Evolutionary conservation across 2,113 vertebrate genomes (phyloP).

Genomic region (Saguinus imperator): DNA sequence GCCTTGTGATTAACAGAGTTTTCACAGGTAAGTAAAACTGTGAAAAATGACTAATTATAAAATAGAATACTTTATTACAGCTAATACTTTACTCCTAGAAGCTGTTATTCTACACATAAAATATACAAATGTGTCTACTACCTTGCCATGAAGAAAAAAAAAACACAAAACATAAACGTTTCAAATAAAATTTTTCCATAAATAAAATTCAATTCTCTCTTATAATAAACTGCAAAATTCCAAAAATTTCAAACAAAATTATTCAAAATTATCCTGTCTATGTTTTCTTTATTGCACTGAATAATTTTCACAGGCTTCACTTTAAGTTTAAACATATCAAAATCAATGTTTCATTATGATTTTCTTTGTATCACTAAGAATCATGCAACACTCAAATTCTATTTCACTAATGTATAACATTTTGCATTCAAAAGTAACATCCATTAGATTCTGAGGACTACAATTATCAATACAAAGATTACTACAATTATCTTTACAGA

Average conservation of each 20-base stretch:
- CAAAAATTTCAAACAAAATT: neutral
- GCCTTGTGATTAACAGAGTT: neutral
- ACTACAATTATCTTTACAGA: neutral
- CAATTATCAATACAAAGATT: constrained; percentile 7
- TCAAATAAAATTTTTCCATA: neutral
- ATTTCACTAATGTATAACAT: neutral
- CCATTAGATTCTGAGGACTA: neutral
- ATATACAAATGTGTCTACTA: neutral
- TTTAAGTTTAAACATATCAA: neutral
- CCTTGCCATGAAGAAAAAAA: neutral
- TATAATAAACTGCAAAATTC: neutral
- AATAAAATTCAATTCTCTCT: neutral
- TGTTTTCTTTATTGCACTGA: neutral
- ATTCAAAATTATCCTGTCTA: neutral
- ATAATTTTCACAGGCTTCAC: neutral
- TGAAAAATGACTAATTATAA: neutral
- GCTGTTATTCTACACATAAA: neutral
- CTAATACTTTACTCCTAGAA: constrained; percentile 5
- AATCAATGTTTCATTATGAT: neutral
- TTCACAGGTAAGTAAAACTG: neutral
- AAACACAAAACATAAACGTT: neutral
- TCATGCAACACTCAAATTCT: neutral
- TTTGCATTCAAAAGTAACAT: neutral
- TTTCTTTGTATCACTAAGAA: neutral
- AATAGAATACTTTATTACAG: neutral